phyloP scores from a whole-genome alignment of 2,113 vertebrate species.

The Butorides virescens region DNA sequence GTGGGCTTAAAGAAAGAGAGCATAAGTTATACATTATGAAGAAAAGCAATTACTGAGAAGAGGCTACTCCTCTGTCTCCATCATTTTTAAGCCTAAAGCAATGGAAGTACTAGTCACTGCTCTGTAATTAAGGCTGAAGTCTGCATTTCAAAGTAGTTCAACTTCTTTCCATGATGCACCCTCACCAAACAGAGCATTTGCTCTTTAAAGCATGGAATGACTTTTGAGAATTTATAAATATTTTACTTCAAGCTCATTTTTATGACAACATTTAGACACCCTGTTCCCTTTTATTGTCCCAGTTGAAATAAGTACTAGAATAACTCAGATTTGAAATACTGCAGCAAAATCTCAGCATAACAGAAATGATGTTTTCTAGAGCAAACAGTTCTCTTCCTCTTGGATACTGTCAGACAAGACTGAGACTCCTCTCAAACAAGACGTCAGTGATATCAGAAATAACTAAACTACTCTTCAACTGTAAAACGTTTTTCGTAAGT shows the following conservation, averaged over 20 bases:
- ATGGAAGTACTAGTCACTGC: background rate
- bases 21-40: background rate
- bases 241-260: background rate
- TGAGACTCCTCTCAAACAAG: background rate
- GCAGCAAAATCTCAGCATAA: background rate
- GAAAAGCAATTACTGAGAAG: slow-evolving; percentile 19
- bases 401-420: background rate
- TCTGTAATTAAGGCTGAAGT: slow-evolving; percentile 22
- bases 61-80: background rate
- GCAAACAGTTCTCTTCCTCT: background rate
- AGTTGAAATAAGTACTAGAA: background rate
- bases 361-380: background rate
- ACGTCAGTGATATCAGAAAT: background rate
- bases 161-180: background rate
- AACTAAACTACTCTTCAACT: background rate
- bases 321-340: background rate
- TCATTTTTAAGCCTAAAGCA: slow-evolving; percentile 37
- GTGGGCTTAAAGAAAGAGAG: background rate
- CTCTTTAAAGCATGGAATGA: background rate
- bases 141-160: slow-evolving; percentile 5
- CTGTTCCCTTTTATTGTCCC: background rate
- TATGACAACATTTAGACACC: background rate
- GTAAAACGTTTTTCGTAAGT: background rate
- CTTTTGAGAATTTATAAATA: background rate
- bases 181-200: background rate